Base-by-base conservation (phyloP, 2,113 vertebrate species). In the Brachionichthys hirsutus region DNA sequence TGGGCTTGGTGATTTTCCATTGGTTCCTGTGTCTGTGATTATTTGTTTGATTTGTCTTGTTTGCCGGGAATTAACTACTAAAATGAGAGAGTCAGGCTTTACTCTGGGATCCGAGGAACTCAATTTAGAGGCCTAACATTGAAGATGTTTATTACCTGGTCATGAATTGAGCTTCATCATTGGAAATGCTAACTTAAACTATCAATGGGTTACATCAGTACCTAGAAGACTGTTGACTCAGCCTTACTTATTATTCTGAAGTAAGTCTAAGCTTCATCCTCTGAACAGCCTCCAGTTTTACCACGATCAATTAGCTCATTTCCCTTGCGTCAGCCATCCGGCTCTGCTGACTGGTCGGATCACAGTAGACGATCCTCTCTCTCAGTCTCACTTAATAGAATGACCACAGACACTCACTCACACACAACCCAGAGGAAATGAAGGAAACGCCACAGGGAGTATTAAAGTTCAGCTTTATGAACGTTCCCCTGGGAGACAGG, bases 241-340 rank as follows among this genome's bases (percentile, higher is more conserved):
- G 14, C 60, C 14, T 44, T 34, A 9, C 36, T n/a, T 43, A 44
- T 46, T 57, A 17, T 67, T 77, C 36, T 51, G 49, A n/a, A 57
- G 53, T n/a, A 49, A 34, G 16, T 62, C 41, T n/a, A n/a, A n/a
- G n/a, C n/a, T n/a, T n/a, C n/a, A n/a, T n/a, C n/a, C 62, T 64
- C 15, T 58, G 22, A 71, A 57, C 15, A 55, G 51, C 30, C 60
- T 64, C 40, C 9, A 60, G 58, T 48, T 64, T 75, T 20, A 71
- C 24, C 24, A 30, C 51, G 70, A 61, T 60, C 42, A 64, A 0
- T 85, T 77, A 79, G 64, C 61, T 88, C 58, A 82, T 80, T 86
- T 86, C 81, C 83, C 35, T 52, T 77, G 48, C 81, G 80, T 87
- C 71, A 78, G 71, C 56, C 48, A 42, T 62, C 48, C 34, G 4